phyloP scores from a whole-genome alignment of 2,113 vertebrate species.

The Daphoenositta chrysoptera region DNA sequence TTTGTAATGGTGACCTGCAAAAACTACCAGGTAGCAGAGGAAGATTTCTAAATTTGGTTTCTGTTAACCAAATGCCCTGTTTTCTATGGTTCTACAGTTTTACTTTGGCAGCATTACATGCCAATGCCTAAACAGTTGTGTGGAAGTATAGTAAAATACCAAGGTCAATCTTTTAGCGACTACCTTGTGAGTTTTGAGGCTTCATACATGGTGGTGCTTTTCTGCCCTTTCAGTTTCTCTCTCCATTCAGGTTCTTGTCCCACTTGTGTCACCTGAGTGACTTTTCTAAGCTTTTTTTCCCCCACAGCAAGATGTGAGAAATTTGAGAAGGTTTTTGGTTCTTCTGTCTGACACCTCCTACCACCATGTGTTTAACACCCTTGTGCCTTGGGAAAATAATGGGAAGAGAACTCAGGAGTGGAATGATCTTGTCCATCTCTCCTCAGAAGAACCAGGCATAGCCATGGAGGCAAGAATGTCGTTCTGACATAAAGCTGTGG shows the following conservation, averaged over 20 bases:
- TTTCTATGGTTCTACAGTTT: background rate
- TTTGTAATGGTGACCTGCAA: background rate
- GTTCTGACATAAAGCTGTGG: background rate
- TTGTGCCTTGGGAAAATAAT: background rate
- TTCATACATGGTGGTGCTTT: background rate
- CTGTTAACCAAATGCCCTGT: background rate
- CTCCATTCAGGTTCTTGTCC: background rate
- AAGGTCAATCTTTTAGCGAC: background rate
- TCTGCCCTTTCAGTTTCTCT: background rate
- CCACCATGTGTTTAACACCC: background rate
- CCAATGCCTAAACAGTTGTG: background rate
- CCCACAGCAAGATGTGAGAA: background rate
- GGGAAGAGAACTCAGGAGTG: background rate
- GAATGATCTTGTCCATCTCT: background rate
- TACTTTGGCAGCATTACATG: background rate
- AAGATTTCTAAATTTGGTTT: background rate
- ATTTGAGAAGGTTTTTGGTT: background rate
- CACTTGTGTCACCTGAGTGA: background rate
- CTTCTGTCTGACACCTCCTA: background rate
- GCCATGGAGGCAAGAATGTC: background rate
- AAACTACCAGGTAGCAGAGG: background rate
- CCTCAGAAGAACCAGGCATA: background rate
- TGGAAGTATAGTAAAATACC: background rate
- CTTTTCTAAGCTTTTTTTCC: background rate
- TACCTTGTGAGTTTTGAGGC: background rate